Evolutionary conservation across 2,888 invertebrate species (phyloP).

Genomic region (Leptinotarsa tumamoca): DNA sequence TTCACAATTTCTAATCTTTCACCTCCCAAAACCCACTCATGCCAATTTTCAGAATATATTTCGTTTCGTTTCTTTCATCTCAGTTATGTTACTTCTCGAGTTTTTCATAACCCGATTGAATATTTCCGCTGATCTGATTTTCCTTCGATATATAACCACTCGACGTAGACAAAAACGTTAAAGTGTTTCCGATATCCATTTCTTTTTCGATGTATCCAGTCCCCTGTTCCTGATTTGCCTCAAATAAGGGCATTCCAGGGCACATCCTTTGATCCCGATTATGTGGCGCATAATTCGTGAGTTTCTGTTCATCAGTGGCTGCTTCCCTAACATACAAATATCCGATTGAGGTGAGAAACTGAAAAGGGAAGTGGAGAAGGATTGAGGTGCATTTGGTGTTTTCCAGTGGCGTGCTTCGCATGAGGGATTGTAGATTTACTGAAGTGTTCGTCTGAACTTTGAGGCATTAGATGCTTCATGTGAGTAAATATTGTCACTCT

Average conservation of each 20-base stretch:
- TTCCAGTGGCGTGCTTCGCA: not conserved
- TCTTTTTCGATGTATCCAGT: not conserved
- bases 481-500: too few species aligned
- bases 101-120: constrained; percentile 10
- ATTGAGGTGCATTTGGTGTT: constrained; percentile 9
- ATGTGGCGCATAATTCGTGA: constrained; percentile 26
- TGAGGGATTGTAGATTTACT: not conserved
- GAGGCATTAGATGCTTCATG: too few species aligned
- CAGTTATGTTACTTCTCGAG: not conserved
- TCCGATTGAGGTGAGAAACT: constrained; percentile 17
- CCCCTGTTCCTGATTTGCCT: constrained; percentile 26
- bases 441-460: too few species aligned
- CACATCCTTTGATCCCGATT: constrained; percentile 27
- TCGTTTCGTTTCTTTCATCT: not conserved
- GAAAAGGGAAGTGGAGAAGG: not conserved
- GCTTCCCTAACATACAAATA: constrained; percentile 30
- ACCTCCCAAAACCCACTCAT: too few species aligned
- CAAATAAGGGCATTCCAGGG: constrained; percentile 28
- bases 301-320: constrained; percentile 19
- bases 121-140: not conserved
- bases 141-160: not conserved
- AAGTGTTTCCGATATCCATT: not conserved
- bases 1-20: too few species aligned
- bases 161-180: not conserved
- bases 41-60: not conserved